Percentiles rank a stretch among this genome's conserved stretches.
Evolutionary conservation across 2,888 invertebrate species (phyloP).

Genomic region (Ceratothoa steindachneri): DNA sequence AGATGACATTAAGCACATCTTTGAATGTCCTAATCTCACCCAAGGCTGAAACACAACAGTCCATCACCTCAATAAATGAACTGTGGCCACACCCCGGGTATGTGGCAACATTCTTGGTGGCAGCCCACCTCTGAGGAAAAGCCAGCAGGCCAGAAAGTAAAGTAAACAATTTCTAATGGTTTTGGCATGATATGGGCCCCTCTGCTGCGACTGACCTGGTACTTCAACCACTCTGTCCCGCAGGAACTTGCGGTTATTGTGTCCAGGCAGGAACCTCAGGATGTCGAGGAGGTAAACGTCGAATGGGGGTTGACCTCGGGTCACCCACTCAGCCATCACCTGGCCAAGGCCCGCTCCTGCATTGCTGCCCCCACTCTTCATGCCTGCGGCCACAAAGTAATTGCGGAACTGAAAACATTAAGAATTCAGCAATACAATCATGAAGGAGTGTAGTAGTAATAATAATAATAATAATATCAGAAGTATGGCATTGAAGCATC

Average conservation of each 20-base stretch:
- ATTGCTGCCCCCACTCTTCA: constrained; percentile 93
- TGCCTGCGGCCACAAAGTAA: constrained; percentile 89
- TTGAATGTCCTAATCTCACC: too few species aligned
- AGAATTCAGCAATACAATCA: constrained; percentile 3
- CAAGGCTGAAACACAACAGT: too few species aligned
- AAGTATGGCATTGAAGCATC: too few species aligned
- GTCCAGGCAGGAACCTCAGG: constrained; percentile 66
- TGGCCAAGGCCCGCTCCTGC: constrained; percentile 93
- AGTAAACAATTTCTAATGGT: too few species aligned
- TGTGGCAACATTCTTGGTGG: too few species aligned
- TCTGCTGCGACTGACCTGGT: constrained; percentile 67
- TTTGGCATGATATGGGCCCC: too few species aligned
- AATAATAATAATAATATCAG: not conserved
- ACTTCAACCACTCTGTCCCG: constrained; percentile 87
- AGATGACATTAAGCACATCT: too few species aligned
- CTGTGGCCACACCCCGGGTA: too few species aligned
- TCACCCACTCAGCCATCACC: constrained; percentile 80
- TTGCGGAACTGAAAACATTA: constrained; percentile 65
- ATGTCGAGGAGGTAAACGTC: constrained; percentile 63
- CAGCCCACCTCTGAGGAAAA: too few species aligned
- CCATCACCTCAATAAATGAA: too few species aligned
- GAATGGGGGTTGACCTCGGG: constrained; percentile 71
- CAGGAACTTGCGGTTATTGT: constrained; percentile 90
- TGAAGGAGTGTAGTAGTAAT: too few species aligned
- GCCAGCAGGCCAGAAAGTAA: too few species aligned